Evolutionary conservation across 2,888 invertebrate genomes (phyloP).

Genomic region (Buathra laborator): DNA sequence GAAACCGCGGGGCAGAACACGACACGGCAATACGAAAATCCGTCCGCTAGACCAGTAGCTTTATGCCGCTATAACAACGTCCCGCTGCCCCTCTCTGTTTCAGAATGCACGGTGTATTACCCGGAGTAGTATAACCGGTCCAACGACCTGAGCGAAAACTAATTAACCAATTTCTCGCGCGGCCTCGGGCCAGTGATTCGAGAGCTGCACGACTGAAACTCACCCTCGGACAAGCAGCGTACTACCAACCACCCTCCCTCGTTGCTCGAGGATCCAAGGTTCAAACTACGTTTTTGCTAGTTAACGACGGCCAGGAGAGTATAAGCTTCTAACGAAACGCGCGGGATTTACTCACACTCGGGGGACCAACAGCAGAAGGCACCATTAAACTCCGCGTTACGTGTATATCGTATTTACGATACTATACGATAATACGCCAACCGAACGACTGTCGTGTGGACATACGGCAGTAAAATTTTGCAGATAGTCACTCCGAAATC

Average conservation of each 20-base stretch:
- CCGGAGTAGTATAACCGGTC: slow-evolving; percentile 60
- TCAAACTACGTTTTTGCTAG: slow-evolving; percentile 79
- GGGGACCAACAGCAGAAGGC: slow-evolving; percentile 50
- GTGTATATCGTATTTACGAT: slow-evolving; percentile 10
- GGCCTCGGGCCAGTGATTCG: slow-evolving; percentile 47
- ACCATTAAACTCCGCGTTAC: slow-evolving; percentile 41
- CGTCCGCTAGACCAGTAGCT: slow-evolving; percentile 29
- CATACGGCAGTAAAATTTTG: background rate
- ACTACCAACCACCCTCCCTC: slow-evolving; percentile 36
- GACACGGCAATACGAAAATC: slow-evolving; percentile 27
- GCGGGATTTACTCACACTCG: slow-evolving; percentile 46
- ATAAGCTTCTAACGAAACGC: slow-evolving; percentile 47
- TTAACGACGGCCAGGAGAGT: slow-evolving; percentile 73
- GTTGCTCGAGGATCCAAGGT: slow-evolving; percentile 72
- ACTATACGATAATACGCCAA: background rate
- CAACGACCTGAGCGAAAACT: slow-evolving; percentile 75
- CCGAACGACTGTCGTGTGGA: slow-evolving; percentile 4
- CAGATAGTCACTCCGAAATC: background rate
- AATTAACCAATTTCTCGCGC: slow-evolving; percentile 80
- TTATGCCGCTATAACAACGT: slow-evolving; percentile 43
- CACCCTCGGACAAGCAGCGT: slow-evolving; percentile 42
- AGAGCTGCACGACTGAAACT: slow-evolving; percentile 51
- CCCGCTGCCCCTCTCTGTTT: slow-evolving; percentile 16
- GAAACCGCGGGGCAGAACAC: slow-evolving; percentile 8
- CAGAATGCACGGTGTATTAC: slow-evolving; percentile 2